Base-by-base conservation (phyloP, 2,113 vertebrate genomes). In the Phalacrocorax pelagicus region DNA sequence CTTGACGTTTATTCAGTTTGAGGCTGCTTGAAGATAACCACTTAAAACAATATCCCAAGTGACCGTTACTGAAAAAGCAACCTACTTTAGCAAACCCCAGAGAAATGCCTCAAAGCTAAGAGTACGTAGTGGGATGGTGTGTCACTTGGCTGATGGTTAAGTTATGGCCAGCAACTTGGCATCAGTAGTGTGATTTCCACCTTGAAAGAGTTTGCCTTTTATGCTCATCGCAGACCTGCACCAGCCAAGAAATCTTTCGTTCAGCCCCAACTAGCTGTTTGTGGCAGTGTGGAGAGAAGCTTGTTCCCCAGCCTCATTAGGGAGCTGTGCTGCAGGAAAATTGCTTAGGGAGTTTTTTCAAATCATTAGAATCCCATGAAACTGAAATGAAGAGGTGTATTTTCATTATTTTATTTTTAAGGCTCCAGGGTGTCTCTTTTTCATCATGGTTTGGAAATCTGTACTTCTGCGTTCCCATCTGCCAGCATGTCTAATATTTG, bases 301-400 rank as follows among this genome's bases (percentile, higher is more conserved):
- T 91, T 81, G 58, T 81, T 94, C 86, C 87, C 91, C 86, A 95
- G 89, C 70, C 82, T 97, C 94, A 90, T 96, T 96, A 97, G 92
- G 96, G 95, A 97, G 62, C 81, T 82, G 62, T 91, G 86, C 86
- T 97, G 81, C 66, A 73, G 81, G 84, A 94, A 96, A 94, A 94
- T 89, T 96, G 91, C 91, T 95, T 47, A 89, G 95, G 95, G 95
- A 97, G 80, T 95, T 97, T 79, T 84, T 49, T 58, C 58, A 85
- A 90, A 80, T 92, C 32, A 15, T 89, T 62, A 85, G 81, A 94
- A 91, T 97, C 88, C 92, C 2, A 0, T 85, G 94, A 62, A 95
- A 95, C 72, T 79, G 65, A 90, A 93, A 92, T 34, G 11, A 73
- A 95, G 72, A 88, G 63, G 63, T 90, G 29, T 61, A 5, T 88